Evolutionary conservation across 2,113 vertebrate species (phyloP).

Genomic region (Grallaria varia): DNA sequence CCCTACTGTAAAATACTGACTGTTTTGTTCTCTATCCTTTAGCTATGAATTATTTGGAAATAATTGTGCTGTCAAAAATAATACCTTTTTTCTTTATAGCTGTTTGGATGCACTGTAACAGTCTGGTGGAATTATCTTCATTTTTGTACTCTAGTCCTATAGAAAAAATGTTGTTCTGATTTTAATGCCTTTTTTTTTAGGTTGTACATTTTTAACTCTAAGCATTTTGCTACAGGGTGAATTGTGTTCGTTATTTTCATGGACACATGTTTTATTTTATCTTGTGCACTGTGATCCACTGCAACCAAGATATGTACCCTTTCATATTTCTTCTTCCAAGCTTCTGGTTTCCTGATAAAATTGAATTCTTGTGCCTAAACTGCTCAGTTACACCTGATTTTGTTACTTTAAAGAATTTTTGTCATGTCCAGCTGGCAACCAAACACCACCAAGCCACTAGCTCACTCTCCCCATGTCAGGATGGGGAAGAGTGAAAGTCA

Average conservation of each 20-base stretch:
- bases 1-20: not conserved
- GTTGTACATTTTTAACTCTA: not conserved
- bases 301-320: not conserved
- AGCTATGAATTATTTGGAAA: not conserved
- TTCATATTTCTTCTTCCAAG: not conserved
- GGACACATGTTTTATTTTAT: not conserved
- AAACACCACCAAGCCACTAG: not conserved
- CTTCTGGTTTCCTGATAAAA: not conserved
- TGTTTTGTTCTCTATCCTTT: not conserved
- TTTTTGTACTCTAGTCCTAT: not conserved
- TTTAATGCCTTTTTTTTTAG: not conserved
- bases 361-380: not conserved
- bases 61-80: not conserved
- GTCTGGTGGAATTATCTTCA: not conserved
- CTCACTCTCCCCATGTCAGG: not conserved
- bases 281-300: not conserved
- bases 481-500: not conserved
- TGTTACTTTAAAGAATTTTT: not conserved
- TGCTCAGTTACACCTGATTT: not conserved
- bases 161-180: not conserved
- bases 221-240: not conserved
- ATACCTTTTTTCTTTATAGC: not conserved
- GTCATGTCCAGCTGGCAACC: not conserved
- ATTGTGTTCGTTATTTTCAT: not conserved
- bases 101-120: not conserved